These are phyloP conservation scores for Cyrtorhinus lividipennis DNA, from an alignment of 1,140 invertebrate genomes.

Conservation along the genomic window DNA sequence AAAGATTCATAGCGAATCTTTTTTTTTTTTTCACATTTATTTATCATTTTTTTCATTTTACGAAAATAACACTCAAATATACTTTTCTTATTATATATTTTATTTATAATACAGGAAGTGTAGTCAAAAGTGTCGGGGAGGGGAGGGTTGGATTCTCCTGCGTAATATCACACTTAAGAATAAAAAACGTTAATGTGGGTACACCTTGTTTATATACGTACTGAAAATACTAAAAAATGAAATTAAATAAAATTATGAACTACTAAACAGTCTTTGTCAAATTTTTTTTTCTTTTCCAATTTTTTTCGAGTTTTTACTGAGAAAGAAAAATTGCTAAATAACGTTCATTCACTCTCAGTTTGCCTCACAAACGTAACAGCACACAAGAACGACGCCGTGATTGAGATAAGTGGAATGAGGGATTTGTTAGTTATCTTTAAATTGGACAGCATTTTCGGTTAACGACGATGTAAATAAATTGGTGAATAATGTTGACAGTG, in stretches of 20 bases:
- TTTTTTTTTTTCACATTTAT: not conserved
- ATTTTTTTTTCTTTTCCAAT: constrained; percentile 10
- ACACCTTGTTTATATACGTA: too few species aligned
- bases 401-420: constrained; percentile 12
- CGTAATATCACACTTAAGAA: constrained; percentile 17
- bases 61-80: constrained; percentile 15
- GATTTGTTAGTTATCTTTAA: not conserved
- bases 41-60: constrained; percentile 6
- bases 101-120: not conserved
- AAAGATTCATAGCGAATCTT: constrained; percentile 9
- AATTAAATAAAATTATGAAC: constrained; percentile 11
- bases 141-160: constrained; percentile 7
- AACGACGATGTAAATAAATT: not conserved
- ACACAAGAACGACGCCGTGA: not conserved
- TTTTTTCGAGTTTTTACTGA: not conserved
- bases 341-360: not conserved
- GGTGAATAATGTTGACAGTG: too few species aligned
- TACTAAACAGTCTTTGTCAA: constrained; percentile 18
- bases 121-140: not conserved
- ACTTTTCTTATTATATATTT: not conserved
- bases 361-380: not conserved
- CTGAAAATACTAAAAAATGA: too few species aligned
- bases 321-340: not conserved
- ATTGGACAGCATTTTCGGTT: not conserved
- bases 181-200: not conserved